Evolutionary conservation across 37 sponge, comb jelly and placozoan genomes (phyloP).

Genomic region (Cliona cf. orientalis): DNA sequence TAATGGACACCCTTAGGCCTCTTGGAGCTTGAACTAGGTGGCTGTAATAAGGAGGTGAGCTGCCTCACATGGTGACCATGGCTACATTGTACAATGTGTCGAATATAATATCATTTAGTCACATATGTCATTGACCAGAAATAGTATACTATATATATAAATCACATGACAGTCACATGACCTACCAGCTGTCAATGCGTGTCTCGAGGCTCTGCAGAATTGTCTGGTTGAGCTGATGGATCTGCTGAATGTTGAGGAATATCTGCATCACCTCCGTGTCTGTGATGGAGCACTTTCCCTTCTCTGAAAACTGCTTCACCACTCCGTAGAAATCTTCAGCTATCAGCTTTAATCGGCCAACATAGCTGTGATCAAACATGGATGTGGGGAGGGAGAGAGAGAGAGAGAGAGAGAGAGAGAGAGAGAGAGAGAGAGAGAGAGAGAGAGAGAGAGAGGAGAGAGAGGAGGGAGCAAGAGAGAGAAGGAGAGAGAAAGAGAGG

Average conservation of each 20-base stretch:
- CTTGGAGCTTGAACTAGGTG: no score
- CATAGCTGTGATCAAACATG: slow-evolving; percentile 75
- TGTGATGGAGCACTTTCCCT: slow-evolving; percentile 53
- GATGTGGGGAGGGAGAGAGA: no score
- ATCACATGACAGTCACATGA: slow-evolving; percentile 25
- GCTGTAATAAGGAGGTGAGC: no score
- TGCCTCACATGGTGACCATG: no score
- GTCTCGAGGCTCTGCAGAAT: slow-evolving; percentile 57
- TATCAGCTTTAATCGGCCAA: slow-evolving; percentile 46
- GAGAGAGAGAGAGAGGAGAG: slow-evolving; percentile 23
- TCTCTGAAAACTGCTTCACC: slow-evolving; percentile 16
- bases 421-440: slow-evolving; percentile 18
- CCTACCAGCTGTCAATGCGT: slow-evolving; percentile 72
- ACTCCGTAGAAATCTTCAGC: slow-evolving; percentile 51
- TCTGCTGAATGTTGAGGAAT: slow-evolving; percentile 76
- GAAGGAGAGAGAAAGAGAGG: no score
- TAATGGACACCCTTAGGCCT: no score
- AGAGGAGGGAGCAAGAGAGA: slow-evolving; percentile 16
- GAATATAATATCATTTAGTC: no score
- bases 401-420: slow-evolving; percentile 9
- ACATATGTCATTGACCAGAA: no score
- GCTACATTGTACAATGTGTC: no score
- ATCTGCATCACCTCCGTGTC: slow-evolving; percentile 47
- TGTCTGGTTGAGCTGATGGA: slow-evolving; percentile 62
- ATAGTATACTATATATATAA: no score